A percentile compares a stretch with the other conserved stretches of the same genome.
Conservation (phyloP, 2,888 invertebrate species). For the Phorcus lineatus region DNA sequence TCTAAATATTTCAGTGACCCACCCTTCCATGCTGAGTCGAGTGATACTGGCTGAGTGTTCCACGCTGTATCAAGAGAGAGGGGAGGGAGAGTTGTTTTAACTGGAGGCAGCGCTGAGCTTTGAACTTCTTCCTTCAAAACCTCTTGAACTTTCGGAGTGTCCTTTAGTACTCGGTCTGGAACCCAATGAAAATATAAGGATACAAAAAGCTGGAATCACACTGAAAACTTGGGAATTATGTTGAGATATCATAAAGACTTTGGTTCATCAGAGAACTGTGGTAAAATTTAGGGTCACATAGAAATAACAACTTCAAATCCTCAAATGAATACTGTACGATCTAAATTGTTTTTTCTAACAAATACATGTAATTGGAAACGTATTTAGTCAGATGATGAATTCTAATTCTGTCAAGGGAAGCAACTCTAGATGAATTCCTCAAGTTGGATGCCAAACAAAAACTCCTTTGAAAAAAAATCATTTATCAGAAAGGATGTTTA, state of each 20-base stretch:
- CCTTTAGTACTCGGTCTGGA: background rate
- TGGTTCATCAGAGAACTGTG: too few relatives aligned
- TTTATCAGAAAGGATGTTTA: background rate
- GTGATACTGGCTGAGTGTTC: slow-evolving; percentile 41
- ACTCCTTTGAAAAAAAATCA: too few relatives aligned
- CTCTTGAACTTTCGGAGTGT: too few relatives aligned
- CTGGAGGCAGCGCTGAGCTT: background rate
- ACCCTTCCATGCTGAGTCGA: slow-evolving; percentile 52
- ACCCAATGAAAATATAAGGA: too few relatives aligned
- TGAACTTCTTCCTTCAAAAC: too few relatives aligned
- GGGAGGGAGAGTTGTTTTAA: slow-evolving; percentile 40
- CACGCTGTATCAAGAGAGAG: slow-evolving; percentile 59
- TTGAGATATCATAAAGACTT: too few relatives aligned
- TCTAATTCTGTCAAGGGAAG: background rate
- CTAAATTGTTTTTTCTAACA: too few relatives aligned
- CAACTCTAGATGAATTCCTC: background rate
- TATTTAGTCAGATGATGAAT: background rate
- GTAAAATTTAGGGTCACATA: too few relatives aligned
- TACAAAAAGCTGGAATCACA: too few relatives aligned
- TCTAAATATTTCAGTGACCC: background rate
- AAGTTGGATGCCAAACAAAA: background rate
- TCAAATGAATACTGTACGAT: too few relatives aligned
- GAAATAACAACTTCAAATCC: too few relatives aligned
- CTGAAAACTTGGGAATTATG: too few relatives aligned
- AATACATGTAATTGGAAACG: background rate